Evolutionary conservation across 2,113 vertebrate genomes (phyloP).

Genomic region (Jacana jacana): DNA sequence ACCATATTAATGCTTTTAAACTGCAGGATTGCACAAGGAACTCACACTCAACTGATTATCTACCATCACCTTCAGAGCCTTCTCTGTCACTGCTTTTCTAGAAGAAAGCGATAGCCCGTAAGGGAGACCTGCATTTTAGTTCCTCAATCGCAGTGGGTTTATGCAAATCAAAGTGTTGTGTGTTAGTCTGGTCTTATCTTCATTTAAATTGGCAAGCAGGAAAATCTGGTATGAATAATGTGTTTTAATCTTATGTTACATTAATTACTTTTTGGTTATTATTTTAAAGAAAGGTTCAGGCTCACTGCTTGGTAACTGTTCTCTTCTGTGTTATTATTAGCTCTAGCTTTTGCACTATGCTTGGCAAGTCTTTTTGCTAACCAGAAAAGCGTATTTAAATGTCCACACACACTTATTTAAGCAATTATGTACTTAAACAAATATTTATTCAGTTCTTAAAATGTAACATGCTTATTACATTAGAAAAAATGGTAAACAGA

Average conservation of each 20-base stretch:
- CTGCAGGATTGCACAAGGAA: not conserved
- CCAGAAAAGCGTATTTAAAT: slow-evolving; percentile 30
- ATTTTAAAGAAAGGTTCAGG: not conserved
- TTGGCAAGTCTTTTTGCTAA: slow-evolving; percentile 27
- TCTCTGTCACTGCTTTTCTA: not conserved
- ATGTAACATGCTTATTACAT: slow-evolving; percentile 45
- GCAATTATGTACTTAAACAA: slow-evolving; percentile 57
- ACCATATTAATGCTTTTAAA: slow-evolving; percentile 14
- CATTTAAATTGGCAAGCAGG: not conserved
- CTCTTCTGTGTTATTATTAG: not conserved
- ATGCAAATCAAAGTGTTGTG: not conserved
- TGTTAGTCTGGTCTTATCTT: not conserved
- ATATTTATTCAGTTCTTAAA: slow-evolving; percentile 52
- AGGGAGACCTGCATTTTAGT: not conserved
- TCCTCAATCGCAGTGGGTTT: not conserved
- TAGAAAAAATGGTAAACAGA: slow-evolving; percentile 46
- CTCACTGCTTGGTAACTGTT: not conserved
- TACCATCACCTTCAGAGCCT: slow-evolving; percentile 22
- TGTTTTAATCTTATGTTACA: not conserved
- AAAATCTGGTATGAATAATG: not conserved
- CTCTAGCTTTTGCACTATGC: not conserved
- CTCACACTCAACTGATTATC: not conserved
- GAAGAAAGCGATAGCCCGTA: not conserved
- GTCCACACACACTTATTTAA: slow-evolving; percentile 39
- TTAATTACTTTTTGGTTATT: not conserved